Base-by-base conservation (phyloP, 2,113 vertebrate species). In the Ammodramus savannarum region DNA sequence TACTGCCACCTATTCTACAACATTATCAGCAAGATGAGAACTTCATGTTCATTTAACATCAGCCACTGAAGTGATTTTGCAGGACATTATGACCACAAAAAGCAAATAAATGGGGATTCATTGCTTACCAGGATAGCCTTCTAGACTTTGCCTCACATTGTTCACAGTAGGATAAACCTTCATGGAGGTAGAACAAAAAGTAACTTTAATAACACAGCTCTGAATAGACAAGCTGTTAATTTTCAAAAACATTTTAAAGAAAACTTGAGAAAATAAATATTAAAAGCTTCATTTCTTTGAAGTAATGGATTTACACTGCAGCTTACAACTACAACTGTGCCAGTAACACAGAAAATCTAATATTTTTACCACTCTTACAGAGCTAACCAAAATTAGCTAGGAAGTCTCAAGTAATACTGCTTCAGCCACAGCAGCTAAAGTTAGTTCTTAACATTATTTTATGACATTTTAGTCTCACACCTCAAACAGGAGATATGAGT, bases 101-200 rank as follows among this genome's bases (percentile, higher is more conserved):
- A 76, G 4, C 12, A 75, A 85, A 32, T 63, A 89, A 72, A 63
- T 19, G 5, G 6, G 20, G 31, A 36, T 68, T 87, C 18, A 82
- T 32, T 55, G 77, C 95, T 97, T 97, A 99, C 99, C 99, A 52
- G 99, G 99, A 92, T 99, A 99, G 16, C 99, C 99, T 97, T 99
- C 99, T 95, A 99, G 98, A 97, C 99, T 99, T 48, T 97, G 99
- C 75, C 99, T 98, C 85, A 99, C 99, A 51, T 99, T 99, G 59
- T 99, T 98, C 83, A 99, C 99, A 51, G 99, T 99, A 34, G 99
- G 99, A 95, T 99, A 99, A 80, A 99, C 94, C 99, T 99, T 97
- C 43, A 69, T 1, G 26, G 26, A 95, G 4, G 79, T 5, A 5
- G 29, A 58, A 72, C 20, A 57, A 36, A 90, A 67, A 19, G 6